phyloP scores from a whole-genome alignment of 2,888 invertebrate genomes.

The Eilema griseolum region DNA sequence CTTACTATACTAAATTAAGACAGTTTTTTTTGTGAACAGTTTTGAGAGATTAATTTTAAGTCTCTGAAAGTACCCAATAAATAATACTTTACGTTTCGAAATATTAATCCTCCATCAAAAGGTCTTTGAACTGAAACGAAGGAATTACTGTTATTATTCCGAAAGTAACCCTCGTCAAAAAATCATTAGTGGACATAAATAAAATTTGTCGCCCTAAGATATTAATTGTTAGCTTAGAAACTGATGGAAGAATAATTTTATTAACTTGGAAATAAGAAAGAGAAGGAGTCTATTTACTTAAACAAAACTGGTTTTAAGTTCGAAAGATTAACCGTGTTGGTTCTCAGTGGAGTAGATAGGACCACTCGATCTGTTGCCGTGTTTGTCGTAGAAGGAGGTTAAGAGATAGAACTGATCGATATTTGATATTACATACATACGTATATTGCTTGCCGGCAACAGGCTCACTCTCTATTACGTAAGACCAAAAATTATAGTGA shows the following conservation, averaged over 20 bases:
- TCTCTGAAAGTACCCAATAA: neutral
- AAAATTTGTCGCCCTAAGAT: slow-evolving; percentile 72
- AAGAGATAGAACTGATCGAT: too few species aligned
- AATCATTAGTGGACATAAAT: slow-evolving; percentile 75
- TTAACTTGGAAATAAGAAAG: slow-evolving; percentile 26
- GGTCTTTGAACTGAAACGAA: slow-evolving; percentile 41
- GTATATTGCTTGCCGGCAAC: too few species aligned
- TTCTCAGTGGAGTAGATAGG: too few species aligned
- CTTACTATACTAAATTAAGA: too few species aligned
- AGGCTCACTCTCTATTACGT: too few species aligned
- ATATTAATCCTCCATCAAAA: neutral
- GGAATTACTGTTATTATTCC: slow-evolving; percentile 62
- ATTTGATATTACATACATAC: too few species aligned
- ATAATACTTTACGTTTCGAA: neutral
- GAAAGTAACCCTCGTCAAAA: slow-evolving; percentile 78
- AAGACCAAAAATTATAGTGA: too few species aligned
- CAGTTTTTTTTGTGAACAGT: neutral
- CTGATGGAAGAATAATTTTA: slow-evolving; percentile 48
- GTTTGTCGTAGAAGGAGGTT: too few species aligned
- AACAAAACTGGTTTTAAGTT: neutral
- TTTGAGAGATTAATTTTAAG: neutral
- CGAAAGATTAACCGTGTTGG: neutral
- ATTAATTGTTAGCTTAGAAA: slow-evolving; percentile 45
- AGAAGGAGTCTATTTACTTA: neutral
- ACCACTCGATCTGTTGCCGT: too few species aligned